Conservation (phyloP, 2,797 vertebrate species). For the Manis javanica region DNA sequence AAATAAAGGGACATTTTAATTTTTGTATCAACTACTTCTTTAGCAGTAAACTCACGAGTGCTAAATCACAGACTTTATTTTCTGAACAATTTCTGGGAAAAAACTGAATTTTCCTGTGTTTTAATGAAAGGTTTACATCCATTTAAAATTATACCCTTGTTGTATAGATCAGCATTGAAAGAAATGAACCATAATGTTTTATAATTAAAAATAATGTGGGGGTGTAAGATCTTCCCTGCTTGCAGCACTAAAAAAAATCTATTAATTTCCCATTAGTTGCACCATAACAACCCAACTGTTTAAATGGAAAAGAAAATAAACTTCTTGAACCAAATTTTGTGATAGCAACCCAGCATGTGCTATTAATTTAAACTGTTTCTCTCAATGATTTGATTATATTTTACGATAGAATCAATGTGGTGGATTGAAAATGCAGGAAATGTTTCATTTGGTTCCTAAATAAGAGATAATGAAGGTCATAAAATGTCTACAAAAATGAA, state of each 20-base stretch:
- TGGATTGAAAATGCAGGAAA: slow-evolving; percentile 75
- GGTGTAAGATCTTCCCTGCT: slow-evolving; percentile 73
- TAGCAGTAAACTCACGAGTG: not conserved
- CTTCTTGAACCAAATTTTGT: slow-evolving; percentile 73
- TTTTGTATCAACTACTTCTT: slow-evolving; percentile 16
- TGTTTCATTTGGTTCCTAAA: slow-evolving; percentile 75
- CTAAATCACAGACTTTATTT: slow-evolving; percentile 56
- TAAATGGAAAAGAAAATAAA: slow-evolving; percentile 81
- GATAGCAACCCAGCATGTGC: slow-evolving; percentile 60
- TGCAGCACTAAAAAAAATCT: slow-evolving; percentile 81
- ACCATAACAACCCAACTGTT: slow-evolving; percentile 75
- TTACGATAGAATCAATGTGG: slow-evolving; percentile 69
- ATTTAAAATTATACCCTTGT: slow-evolving; percentile 74
- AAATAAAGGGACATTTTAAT: slow-evolving; percentile 32
- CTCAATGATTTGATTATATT: slow-evolving; percentile 78
- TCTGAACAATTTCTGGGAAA: slow-evolving; percentile 31
- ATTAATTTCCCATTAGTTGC: slow-evolving; percentile 85
- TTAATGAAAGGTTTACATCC: slow-evolving; percentile 70
- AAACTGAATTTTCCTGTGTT: slow-evolving; percentile 59
- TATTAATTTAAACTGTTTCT: slow-evolving; percentile 81
- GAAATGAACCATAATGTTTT: slow-evolving; percentile 80
- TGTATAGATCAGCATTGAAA: slow-evolving; percentile 78
- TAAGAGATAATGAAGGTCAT: slow-evolving; percentile 69
- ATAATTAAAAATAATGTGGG: slow-evolving; percentile 83
- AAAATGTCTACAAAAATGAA: slow-evolving; percentile 70